These are phyloP conservation scores for Sebastolobus alascanus DNA, from an alignment of 2,797 vertebrate genomes.

Conservation along the genomic window DNA sequence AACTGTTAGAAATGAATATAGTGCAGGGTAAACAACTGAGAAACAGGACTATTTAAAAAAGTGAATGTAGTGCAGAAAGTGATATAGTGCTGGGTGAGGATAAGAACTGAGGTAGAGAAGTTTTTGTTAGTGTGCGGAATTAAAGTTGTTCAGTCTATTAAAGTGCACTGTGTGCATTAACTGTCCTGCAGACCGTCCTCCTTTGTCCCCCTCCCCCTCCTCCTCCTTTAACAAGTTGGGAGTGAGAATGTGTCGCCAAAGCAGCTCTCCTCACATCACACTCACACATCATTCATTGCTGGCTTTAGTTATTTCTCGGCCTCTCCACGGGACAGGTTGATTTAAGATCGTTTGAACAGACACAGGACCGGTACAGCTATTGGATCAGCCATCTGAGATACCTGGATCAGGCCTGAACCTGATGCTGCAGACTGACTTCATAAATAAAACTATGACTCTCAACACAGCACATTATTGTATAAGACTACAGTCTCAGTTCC, in stretches of 20 bases:
- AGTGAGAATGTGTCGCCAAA: not conserved
- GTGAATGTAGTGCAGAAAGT: no score
- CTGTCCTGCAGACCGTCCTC: no score
- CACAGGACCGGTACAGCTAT: not conserved
- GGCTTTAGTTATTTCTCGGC: not conserved
- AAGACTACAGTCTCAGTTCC: not conserved
- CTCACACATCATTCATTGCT: not conserved
- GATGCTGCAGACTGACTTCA: not conserved
- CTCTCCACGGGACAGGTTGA: not conserved
- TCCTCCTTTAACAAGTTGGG: no score
- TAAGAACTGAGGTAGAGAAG: no score
- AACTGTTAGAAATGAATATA: no score
- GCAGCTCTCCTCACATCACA: not conserved
- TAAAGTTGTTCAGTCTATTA: no score
- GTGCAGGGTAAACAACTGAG: no score
- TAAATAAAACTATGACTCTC: not conserved
- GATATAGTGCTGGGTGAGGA: no score
- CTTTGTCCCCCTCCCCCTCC: no score
- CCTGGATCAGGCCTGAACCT: not conserved
- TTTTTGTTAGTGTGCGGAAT: no score
- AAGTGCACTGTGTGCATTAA: no score
- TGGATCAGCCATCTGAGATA: not conserved
- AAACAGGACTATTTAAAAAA: no score
- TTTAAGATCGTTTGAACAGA: not conserved
- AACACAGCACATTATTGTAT: slow-evolving; percentile 1